Evolutionary conservation across 2,113 vertebrate genomes (phyloP), one percentile per base, ranked within the genome.

Genomic region (Colaptes auratus): DNA sequence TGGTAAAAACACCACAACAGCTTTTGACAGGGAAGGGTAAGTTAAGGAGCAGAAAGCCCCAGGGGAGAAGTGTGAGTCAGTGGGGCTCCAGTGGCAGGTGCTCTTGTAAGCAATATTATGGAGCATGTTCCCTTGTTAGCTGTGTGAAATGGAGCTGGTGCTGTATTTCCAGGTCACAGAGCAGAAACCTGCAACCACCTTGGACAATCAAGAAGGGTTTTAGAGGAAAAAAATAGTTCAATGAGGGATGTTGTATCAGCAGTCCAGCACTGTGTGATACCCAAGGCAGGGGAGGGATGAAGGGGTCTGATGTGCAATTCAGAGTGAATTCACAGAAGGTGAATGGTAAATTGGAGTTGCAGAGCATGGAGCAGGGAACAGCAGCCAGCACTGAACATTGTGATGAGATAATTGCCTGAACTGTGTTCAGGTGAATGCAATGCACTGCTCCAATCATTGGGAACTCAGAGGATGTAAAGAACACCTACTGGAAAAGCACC

Each of bases 391-490:
- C 30, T 36, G 91, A 81, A 21, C 16, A 16, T 5, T 65, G 76
- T 72, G 85, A 7, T 5, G 72, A 72, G 69, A 81, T 77, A 96
- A 97, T 96, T 71, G 61, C 50, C 86, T 73, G 75, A 88, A 31
- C 84, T 86, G 36, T 19, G 84, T 86, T 55, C 79, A 63, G 74
- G 77, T 71, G 79, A 90, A 61, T 61, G 33, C 36, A 74, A 59
- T 69, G 72, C 58, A 24, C 71, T 36, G 59, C 19, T 93, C 84
- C 21, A 23, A 50, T 91, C 70, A 75, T 56, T 78, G 81, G 90
- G 70, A 80, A 95, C 91, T 63, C 50, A 63, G 88, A 7, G 86
- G 42, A 95, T 91, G 91, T 89, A 56, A 91, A 76, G 67, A 77
- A 53, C 36, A 33, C 2, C 3, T 9, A 15, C 35, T 67, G 81